Conservation (phyloP, 2,113 vertebrate genomes). For the Protomyctophum bolini region DNA sequence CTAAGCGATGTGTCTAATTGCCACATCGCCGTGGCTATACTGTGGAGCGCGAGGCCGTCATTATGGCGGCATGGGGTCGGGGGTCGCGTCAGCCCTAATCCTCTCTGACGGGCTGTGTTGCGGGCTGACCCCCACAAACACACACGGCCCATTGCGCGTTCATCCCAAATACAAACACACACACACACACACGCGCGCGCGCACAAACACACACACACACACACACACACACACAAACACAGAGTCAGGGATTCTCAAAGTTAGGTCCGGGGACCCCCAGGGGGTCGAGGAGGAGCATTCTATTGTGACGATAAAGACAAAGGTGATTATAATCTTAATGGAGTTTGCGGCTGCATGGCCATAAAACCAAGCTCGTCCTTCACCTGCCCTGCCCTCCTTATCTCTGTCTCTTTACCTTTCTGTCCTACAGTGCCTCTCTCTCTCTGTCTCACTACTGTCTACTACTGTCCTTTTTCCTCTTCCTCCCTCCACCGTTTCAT, state of each 20-base stretch:
- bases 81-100: constrained; percentile 66
- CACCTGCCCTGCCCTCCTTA: constrained; percentile 28
- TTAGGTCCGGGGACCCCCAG: too few relatives aligned
- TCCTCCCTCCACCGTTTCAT: too few relatives aligned
- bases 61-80: constrained; percentile 62
- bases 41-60: constrained; percentile 76
- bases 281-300: not conserved
- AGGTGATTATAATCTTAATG: constrained; percentile 39
- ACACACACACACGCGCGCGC: constrained; percentile 1
- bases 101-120: constrained; percentile 72
- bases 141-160: constrained; percentile 35
- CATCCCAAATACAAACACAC: constrained; percentile 27
- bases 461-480: too few relatives aligned
- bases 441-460: too few relatives aligned
- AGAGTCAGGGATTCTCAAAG: too few relatives aligned
- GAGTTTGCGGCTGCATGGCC: constrained; percentile 21
- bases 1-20: constrained; percentile 84
- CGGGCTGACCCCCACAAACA: constrained; percentile 38
- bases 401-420: not conserved
- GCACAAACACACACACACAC: not conserved
- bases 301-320: constrained; percentile 31
- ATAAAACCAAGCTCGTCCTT: constrained; percentile 29
- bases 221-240: constrained; percentile 2
- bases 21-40: constrained; percentile 55
- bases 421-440: too few relatives aligned